These are phyloP conservation scores for Sceloporus undulatus DNA, from an alignment of 2,113 vertebrate genomes.

Conservation along the genomic window DNA sequence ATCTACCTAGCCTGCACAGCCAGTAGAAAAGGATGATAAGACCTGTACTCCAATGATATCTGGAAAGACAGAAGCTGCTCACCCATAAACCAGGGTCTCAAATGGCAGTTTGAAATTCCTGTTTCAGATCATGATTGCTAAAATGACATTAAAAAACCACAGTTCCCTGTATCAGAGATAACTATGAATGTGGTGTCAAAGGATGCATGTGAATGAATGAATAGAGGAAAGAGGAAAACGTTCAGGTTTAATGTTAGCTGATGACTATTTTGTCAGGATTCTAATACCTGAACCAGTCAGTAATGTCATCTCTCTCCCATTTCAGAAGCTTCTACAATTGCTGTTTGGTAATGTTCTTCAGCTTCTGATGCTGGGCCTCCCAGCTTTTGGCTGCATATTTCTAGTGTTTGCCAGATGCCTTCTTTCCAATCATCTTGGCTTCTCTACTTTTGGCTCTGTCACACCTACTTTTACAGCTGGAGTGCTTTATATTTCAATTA, in stretches of 20 bases:
- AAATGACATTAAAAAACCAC: neutral
- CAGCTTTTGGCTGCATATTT: neutral
- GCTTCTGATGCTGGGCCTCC: neutral
- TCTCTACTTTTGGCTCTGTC: slow-evolving; percentile 12
- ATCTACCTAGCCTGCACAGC: neutral
- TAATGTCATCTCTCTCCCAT: neutral
- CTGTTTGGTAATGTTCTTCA: neutral
- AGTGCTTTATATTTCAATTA: slow-evolving; percentile 15
- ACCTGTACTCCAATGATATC: neutral
- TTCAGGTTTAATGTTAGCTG: neutral
- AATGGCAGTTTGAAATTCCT: neutral
- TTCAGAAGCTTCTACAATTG: neutral
- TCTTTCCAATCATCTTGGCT: neutral
- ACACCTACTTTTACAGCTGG: slow-evolving; percentile 17
- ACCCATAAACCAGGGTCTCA: neutral
- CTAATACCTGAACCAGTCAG: neutral
- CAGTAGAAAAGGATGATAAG: no score
- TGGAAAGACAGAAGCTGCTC: neutral
- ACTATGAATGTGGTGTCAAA: neutral
- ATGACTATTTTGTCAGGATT: neutral
- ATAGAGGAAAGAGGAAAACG: neutral
- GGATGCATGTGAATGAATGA: neutral
- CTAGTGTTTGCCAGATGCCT: neutral
- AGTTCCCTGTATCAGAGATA: neutral
- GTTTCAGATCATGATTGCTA: neutral